A percentile compares a stretch with the other conserved stretches of the same genome.
Conservation (phyloP, 2,113 vertebrate species). For the Cephalopterus ornatus region DNA sequence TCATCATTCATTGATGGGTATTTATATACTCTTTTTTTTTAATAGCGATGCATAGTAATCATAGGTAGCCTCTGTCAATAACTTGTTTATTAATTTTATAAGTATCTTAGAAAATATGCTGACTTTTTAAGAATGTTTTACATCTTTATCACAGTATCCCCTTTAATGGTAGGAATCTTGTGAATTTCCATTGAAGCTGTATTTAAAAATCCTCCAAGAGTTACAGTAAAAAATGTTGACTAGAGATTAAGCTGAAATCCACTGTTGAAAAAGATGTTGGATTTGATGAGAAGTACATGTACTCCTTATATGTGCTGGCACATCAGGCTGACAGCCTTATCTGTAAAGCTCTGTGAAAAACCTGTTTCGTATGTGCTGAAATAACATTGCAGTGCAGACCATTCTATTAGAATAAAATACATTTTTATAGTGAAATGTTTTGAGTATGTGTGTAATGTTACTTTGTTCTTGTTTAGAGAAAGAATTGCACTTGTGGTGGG, state of each 20-base stretch:
- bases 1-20: not conserved
- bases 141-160: not conserved
- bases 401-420: not conserved
- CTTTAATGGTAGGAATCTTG: not conserved
- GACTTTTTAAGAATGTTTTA: not conserved
- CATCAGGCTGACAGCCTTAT: not conserved
- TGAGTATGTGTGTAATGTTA: not conserved
- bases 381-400: not conserved
- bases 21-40: not conserved
- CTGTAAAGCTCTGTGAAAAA: not conserved
- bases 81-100: not conserved
- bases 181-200: not conserved
- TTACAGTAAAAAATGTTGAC: not conserved
- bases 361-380: not conserved
- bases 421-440: not conserved
- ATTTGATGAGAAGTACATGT: not conserved
- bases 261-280: not conserved
- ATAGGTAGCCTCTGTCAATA: not conserved
- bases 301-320: not conserved
- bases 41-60: not conserved
- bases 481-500: not conserved
- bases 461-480: not conserved
- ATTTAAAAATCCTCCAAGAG: not conserved
- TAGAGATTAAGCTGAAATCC: not conserved
- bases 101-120: not conserved